phyloP scores from a whole-genome alignment of 2,113 vertebrate species.

The Stegastes partitus region DNA sequence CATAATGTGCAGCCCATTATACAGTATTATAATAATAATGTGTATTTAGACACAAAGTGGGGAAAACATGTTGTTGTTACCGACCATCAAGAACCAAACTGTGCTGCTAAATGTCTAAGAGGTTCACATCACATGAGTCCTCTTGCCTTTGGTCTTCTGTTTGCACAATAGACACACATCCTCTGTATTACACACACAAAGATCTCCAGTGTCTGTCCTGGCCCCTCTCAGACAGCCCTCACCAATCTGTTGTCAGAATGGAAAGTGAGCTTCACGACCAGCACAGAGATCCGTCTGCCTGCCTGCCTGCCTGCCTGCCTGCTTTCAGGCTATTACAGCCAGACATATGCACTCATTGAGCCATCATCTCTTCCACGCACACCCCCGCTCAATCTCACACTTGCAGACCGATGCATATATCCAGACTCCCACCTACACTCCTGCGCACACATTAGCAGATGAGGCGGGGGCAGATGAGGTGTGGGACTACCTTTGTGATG shows the following conservation, averaged over 20 bases:
- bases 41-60: no score
- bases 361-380: slow-evolving; percentile 70
- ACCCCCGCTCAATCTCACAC: slow-evolving; percentile 27
- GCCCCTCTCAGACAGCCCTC: slow-evolving; percentile 40
- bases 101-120: neutral
- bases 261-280: slow-evolving; percentile 18
- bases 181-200: slow-evolving; percentile 5
- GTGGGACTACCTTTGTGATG: slow-evolving; percentile 65
- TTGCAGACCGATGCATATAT: neutral
- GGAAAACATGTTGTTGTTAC: no score
- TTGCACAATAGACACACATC: neutral
- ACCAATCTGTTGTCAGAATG: slow-evolving; percentile 37
- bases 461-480: slow-evolving; percentile 47
- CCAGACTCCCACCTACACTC: slow-evolving; percentile 33
- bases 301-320: slow-evolving; percentile 40
- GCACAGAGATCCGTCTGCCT: slow-evolving; percentile 29
- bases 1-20: no score
- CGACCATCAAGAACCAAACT: no score
- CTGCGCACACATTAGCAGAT: slow-evolving; percentile 33
- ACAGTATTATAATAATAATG: no score
- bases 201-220: slow-evolving; percentile 8
- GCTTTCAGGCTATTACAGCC: slow-evolving; percentile 63
- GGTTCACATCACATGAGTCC: neutral
- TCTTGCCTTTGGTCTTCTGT: neutral
- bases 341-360: slow-evolving; percentile 72